Percentiles rank a stretch among this genome's conserved stretches.
Conservation (phyloP, 2,888 invertebrate genomes). For the Buathra laborator region DNA sequence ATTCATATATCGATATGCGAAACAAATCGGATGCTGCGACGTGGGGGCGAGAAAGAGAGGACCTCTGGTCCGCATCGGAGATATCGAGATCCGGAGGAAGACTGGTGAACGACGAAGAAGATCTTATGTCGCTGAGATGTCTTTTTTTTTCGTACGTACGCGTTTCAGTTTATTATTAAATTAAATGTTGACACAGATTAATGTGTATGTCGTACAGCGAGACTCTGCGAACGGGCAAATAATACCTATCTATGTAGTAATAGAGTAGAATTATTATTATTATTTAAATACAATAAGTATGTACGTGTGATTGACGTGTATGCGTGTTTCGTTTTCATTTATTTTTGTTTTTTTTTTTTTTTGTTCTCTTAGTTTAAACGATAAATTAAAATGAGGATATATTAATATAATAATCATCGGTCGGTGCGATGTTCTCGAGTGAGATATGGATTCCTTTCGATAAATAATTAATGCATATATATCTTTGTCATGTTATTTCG, state of each 20-base stretch:
- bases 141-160: constrained; percentile 81
- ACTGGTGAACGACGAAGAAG: constrained; percentile 12
- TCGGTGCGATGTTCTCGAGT: constrained; percentile 59
- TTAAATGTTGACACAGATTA: constrained; percentile 84
- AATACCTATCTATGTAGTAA: constrained; percentile 83
- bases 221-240: constrained; percentile 82
- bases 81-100: constrained; percentile 8
- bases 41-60: neutral
- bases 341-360: constrained; percentile 71
- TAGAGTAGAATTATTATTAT: constrained; percentile 81
- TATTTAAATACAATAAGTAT: constrained; percentile 82
- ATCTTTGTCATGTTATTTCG: constrained; percentile 15
- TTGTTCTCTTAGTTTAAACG: constrained; percentile 63
- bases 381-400: constrained; percentile 69
- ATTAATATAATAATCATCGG: constrained; percentile 62
- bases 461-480: constrained; percentile 64
- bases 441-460: constrained; percentile 50
- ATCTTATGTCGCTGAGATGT: neutral
- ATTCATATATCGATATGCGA: neutral
- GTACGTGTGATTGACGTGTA: constrained; percentile 74
- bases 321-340: constrained; percentile 74
- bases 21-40: neutral
- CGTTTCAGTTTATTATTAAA: constrained; percentile 85
- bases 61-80: neutral
- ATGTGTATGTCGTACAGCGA: constrained; percentile 84